Percentiles rank a stretch among this genome's conserved stretches.
Evolutionary conservation across 2,113 vertebrate genomes (phyloP).

Genomic region (Paramormyrops kingsleyae): DNA sequence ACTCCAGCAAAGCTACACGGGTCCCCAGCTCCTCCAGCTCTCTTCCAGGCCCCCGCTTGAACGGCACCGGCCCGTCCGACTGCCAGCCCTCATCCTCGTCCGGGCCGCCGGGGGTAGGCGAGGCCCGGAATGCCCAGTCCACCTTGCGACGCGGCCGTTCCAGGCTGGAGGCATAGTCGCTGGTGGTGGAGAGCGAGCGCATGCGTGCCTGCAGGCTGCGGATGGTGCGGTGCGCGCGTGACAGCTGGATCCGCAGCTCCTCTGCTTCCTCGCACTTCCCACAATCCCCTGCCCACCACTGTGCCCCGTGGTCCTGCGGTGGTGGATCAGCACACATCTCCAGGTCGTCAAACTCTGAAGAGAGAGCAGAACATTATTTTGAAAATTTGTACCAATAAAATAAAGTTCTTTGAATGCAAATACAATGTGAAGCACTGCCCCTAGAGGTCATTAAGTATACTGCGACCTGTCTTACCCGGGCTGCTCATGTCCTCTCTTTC

Average conservation of each 20-base stretch:
- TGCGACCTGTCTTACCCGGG: conserved; percentile 61
- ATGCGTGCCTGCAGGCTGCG: conserved; percentile 74
- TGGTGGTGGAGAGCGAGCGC: conserved; percentile 76
- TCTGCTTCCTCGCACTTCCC: conserved; percentile 47
- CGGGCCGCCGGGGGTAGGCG: conserved; percentile 60
- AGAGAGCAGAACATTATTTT: background rate
- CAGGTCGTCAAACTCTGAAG: conserved; percentile 76
- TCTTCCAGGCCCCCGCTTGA: conserved; percentile 48
- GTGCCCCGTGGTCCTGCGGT: conserved; percentile 47
- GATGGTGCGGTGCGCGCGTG: conserved; percentile 78
- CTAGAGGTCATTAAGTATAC: background rate
- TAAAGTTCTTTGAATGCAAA: background rate
- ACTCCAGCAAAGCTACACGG: conserved; percentile 77
- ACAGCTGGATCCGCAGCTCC: conserved; percentile 75
- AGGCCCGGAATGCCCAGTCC: conserved; percentile 53
- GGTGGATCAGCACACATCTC: conserved; percentile 66
- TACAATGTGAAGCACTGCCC: background rate
- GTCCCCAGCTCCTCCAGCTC: conserved; percentile 75
- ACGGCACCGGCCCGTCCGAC: conserved; percentile 68
- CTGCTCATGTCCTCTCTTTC: conserved; percentile 88
- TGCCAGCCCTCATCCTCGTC: conserved; percentile 90
- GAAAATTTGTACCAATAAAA: background rate
- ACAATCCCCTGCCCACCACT: conserved; percentile 34
- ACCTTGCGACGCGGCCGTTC: conserved; percentile 69
- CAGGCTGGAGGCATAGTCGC: conserved; percentile 78